These are phyloP conservation scores for Elaeidobius kamerunicus DNA, from an alignment of 2,888 invertebrate genomes.

Conservation along the genomic window DNA sequence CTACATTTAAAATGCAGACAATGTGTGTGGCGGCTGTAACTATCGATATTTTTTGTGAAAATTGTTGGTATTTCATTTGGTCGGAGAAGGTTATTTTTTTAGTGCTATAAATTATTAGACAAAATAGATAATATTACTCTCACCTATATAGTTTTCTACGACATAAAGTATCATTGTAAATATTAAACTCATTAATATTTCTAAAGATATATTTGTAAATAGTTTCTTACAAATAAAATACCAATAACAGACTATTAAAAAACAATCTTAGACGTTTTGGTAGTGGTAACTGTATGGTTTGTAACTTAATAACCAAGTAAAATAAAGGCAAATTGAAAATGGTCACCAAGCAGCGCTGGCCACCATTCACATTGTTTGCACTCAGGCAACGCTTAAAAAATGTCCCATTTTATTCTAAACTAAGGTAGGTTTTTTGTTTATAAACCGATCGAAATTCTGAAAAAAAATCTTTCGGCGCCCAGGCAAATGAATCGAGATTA, in stretches of 20 bases:
- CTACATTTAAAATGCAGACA: conserved; percentile 56
- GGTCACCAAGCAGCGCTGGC: conserved; percentile 58
- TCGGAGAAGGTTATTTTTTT: too few species aligned
- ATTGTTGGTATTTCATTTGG: conserved; percentile 2
- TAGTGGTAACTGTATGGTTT: conserved; percentile 32
- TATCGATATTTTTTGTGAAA: conserved; percentile 1
- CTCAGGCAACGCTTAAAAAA: conserved; percentile 51
- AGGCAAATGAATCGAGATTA: too few species aligned
- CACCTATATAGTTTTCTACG: too few species aligned
- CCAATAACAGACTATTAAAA: conserved; percentile 3
- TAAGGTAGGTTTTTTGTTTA: conserved; percentile 15
- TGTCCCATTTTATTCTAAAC: conserved; percentile 11
- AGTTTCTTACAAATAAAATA: conserved; percentile 7
- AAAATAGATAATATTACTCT: too few species aligned
- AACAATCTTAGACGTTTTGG: conserved; percentile 7
- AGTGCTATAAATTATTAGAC: too few species aligned
- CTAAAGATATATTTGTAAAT: too few species aligned
- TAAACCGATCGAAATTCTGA: too few species aligned
- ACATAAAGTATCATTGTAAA: too few species aligned
- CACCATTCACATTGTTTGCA: conserved; percentile 89
- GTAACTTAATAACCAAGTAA: conserved; percentile 15
- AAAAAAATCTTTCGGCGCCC: too few species aligned
- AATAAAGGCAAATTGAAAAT: conserved; percentile 4
- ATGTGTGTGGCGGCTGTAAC: conserved; percentile 60
- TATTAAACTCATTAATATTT: too few species aligned